Evolutionary conservation across 2,113 vertebrate species (phyloP), one percentile per base, ranked within the genome.

Genomic region (Trochalopteron elliotii): DNA sequence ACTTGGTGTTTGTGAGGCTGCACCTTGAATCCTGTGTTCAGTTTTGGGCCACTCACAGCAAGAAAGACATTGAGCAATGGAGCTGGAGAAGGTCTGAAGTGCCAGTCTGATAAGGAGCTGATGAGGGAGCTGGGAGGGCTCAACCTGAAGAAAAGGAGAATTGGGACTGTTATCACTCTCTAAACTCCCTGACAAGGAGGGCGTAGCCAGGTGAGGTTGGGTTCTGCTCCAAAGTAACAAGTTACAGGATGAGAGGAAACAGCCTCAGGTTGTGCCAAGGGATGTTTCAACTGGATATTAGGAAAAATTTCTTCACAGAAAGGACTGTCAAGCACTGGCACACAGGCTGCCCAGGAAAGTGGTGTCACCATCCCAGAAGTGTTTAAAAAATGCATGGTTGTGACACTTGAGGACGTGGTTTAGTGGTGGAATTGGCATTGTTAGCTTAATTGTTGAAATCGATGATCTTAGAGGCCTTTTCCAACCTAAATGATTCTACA

Each of bases 1-100:
- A 11, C 33, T 89, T 82, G 45, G 20, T 45, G 31, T 59, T 82
- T 45, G 39, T 47, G 78, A 53, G 40, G 55, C 63, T 61, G 63
- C 79, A 69, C 47, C 61, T 47, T 47, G n/a, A 47, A 40, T 55
- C 40, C 30, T 35, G 13, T 45, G 78, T 13, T 53, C 53, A 31
- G 21, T 69, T 61, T 61, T 69, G 63, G 21, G 63, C 30, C 30
- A 27, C 24, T 69, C 70, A 55, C 61, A 55, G 20, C 23, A 39
- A 10, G 47, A 83, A 75, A 25, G 31, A 76, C 20, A 22, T 7
- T 27, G 70, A 49, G 24, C 33, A 39, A 3, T 0, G 0, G n/a
- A 45, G 20, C 45, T 67, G 37, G 39, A 28, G 33, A 39, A 59
- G 33, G 23, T 59, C 45, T 45, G 60, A 44, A 59, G 37, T 52